A percentile compares a stretch with the other conserved stretches of the same genome.
Conservation (phyloP, 1,140 invertebrate species). For the Drosophila arawakana region DNA sequence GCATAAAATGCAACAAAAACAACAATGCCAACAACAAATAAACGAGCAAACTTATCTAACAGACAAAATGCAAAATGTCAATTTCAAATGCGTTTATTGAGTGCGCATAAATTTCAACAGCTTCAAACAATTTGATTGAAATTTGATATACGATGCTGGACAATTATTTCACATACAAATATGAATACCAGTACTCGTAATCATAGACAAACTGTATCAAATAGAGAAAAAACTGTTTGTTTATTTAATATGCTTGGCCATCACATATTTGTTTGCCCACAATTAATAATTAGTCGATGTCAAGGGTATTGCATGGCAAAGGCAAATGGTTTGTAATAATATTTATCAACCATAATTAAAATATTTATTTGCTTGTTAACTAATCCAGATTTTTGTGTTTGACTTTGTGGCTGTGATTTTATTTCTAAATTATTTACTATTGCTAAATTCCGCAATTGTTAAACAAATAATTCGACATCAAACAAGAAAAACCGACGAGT, state of each 20-base stretch:
- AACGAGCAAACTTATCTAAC: constrained; percentile 31
- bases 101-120: constrained; percentile 59
- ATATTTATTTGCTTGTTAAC: background rate
- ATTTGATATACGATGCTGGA: constrained; percentile 48
- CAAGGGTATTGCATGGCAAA: background rate
- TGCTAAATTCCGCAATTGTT: constrained; percentile 6
- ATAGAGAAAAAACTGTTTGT: background rate
- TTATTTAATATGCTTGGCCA: background rate
- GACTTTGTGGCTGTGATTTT: background rate
- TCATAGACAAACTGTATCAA: constrained; percentile 6
- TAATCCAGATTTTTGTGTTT: background rate
- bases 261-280: background rate
- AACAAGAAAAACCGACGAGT: constrained; percentile 30
- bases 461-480: constrained; percentile 54
- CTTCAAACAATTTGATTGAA: constrained; percentile 37
- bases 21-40: constrained; percentile 17
- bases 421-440: constrained; percentile 16
- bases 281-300: background rate
- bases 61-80: constrained; percentile 49
- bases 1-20: constrained; percentile 57
- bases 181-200: constrained; percentile 11
- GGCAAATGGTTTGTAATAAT: background rate
- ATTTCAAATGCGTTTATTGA: constrained; percentile 62
- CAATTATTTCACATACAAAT: constrained; percentile 16
- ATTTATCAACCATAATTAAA: constrained; percentile 3